Conservation (phyloP, 2,113 vertebrate genomes). For the Origma solitaria region DNA sequence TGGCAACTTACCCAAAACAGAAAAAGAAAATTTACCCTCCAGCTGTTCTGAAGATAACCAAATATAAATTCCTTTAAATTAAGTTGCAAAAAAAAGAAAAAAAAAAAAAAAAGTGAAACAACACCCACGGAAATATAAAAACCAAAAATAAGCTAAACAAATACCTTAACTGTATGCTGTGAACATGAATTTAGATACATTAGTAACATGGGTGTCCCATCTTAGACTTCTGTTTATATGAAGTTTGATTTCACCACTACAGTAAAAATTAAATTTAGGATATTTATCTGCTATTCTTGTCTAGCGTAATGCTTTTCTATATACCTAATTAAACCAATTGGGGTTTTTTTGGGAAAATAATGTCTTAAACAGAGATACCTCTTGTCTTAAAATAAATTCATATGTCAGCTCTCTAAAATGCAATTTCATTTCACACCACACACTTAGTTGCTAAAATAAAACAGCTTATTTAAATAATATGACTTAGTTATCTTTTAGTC, state of each 20-base stretch:
- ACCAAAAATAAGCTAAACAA: not conserved
- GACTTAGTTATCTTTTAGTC: not conserved
- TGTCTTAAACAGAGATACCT: not conserved
- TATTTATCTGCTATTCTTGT: not conserved
- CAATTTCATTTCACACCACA: not conserved
- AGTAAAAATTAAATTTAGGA: not conserved
- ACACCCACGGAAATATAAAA: rapidly evolving
- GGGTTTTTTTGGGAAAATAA: not conserved
- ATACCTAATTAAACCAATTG: not conserved
- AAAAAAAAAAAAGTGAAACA: not conserved
- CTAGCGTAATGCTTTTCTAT: not conserved
- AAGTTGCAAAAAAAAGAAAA: not conserved
- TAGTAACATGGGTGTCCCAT: not conserved
- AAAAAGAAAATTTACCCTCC: not conserved
- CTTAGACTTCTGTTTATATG: not conserved
- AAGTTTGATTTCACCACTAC: not conserved
- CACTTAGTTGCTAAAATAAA: not conserved
- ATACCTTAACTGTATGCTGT: not conserved
- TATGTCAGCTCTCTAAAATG: not conserved
- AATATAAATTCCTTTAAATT: not conserved
- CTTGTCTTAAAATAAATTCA: not conserved
- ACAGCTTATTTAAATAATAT: not conserved
- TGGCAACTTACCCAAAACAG: not conserved
- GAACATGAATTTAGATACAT: not conserved
- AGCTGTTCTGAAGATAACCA: not conserved